Evolutionary conservation across 35 echinoderm and acorn worm species (phyloP).

Genomic region (Heliocidaris tuberculata): DNA sequence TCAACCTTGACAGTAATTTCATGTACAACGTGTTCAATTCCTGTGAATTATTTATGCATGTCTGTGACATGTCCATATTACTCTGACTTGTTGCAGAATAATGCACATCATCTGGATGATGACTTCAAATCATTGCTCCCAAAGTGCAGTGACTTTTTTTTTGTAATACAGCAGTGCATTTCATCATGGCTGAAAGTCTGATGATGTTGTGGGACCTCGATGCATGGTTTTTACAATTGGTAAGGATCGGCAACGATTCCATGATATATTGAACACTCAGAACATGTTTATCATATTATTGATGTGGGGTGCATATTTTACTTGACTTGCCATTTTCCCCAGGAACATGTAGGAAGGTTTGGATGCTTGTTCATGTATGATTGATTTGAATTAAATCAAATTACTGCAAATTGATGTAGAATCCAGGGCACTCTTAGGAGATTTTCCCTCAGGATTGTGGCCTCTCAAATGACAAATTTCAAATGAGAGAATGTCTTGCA

Average conservation of each 20-base stretch:
- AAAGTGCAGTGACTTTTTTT: neutral
- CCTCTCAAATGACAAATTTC: neutral
- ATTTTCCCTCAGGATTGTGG: neutral
- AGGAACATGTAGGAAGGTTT: neutral
- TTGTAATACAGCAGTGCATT: too few relatives aligned
- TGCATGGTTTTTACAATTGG: too few relatives aligned
- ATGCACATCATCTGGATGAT: constrained; percentile 1
- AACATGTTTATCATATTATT: neutral
- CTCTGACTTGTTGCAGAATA: constrained; percentile 10
- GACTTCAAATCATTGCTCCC: neutral
- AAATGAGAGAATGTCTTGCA: neutral
- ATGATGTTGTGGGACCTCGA: too few relatives aligned
- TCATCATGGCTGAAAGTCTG: too few relatives aligned
- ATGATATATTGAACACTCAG: too few relatives aligned
- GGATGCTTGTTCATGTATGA: neutral
- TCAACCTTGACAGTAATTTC: neutral
- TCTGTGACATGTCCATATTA: neutral
- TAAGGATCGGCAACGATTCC: too few relatives aligned
- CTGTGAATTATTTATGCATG: neutral
- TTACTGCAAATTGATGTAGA: neutral
- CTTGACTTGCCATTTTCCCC: neutral
- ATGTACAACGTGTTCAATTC: neutral
- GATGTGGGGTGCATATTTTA: neutral
- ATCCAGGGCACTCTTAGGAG: neutral
- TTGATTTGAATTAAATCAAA: neutral